Base-by-base conservation (phyloP, 2,888 invertebrate species). In the Bombylius discolor region DNA sequence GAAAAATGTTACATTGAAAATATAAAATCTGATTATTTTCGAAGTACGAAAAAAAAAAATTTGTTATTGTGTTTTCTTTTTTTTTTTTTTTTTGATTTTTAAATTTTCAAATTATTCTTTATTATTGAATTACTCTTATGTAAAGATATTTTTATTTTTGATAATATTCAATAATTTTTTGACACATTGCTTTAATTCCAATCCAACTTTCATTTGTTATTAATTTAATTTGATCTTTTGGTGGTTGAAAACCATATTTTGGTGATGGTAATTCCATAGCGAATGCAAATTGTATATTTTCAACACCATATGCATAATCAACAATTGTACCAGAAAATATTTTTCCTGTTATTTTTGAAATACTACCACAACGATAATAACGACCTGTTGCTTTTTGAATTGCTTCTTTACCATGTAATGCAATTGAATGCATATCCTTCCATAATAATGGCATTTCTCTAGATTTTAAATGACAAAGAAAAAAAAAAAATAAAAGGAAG, bases 151-250 rank as follows among this genome's bases (percentile, higher is more conserved):
- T 47, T 53, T 33, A 23, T 31, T 32, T 47, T 44, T 39, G 47
- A 13, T 54, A 57, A 51, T 68, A 51, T 56, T 67, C 64, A 23
- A 64, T 65, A 47, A 70, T 69, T 11, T 62, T 64, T 56, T 66
- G 67, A 60, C 71, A 72, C 74, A 74, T 74, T 59, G 72, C 72
- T n/a, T 67, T 66, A 50, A 74, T 71, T 31, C 72, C 74, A 52
- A 68, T 65, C 74, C 73, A 74, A 51, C 71, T 70, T 61, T 74
- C 74, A 52, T 68, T 63, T 0, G 69, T 68, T 53, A 73, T 66
- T 14, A 66, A 64, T n/a, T 66, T 64, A 46, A 74, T 68, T 59
- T 68, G 62, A 11, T 68, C 65, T 4, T 63, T 59, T 5, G 72
- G 69, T 14, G 74, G 73, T 54, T 70, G 71, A 60, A 74, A 74